These are phyloP conservation scores for Chunga burmeisteri DNA, from an alignment of 2,113 vertebrate genomes.

Conservation along the genomic window DNA sequence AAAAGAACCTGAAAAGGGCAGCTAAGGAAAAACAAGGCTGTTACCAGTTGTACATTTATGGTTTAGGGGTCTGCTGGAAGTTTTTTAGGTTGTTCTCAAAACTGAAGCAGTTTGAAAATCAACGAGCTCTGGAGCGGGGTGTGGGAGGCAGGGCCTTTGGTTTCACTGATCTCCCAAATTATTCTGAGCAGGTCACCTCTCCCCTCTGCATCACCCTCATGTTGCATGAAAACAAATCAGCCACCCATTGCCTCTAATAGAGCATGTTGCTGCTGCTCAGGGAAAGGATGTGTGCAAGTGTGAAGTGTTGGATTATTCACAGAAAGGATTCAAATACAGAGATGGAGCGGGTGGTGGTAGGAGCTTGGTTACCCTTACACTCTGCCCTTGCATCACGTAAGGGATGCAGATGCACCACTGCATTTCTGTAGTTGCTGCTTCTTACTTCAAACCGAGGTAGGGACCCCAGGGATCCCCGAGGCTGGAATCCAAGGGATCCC, in stretches of 20 bases:
- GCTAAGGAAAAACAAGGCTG: not conserved
- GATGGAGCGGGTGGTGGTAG: not conserved
- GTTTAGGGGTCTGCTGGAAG: not conserved
- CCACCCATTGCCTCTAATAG: fast-evolving
- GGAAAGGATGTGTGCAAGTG: not conserved
- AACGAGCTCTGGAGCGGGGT: fast-evolving
- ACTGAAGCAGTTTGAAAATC: not conserved
- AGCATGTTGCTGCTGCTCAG: not conserved
- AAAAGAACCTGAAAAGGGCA: not conserved
- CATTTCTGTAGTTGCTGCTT: not conserved
- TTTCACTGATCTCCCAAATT: not conserved
- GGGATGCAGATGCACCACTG: not conserved
- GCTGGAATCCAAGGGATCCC: not conserved
- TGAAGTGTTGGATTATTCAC: fast-evolving
- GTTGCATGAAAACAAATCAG: not conserved
- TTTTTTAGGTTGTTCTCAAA: not conserved
- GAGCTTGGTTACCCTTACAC: not conserved
- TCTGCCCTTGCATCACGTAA: not conserved
- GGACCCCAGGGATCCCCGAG: not conserved
- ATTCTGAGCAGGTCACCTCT: not conserved
- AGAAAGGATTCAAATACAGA: fast-evolving
- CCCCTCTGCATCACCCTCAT: not conserved
- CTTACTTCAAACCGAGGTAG: not conserved
- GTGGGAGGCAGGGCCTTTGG: not conserved
- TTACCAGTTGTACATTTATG: not conserved